Evolutionary conservation across 2,113 vertebrate species (phyloP), one percentile per base, ranked within the genome.

Genomic region (Notarius lentiginosus): DNA sequence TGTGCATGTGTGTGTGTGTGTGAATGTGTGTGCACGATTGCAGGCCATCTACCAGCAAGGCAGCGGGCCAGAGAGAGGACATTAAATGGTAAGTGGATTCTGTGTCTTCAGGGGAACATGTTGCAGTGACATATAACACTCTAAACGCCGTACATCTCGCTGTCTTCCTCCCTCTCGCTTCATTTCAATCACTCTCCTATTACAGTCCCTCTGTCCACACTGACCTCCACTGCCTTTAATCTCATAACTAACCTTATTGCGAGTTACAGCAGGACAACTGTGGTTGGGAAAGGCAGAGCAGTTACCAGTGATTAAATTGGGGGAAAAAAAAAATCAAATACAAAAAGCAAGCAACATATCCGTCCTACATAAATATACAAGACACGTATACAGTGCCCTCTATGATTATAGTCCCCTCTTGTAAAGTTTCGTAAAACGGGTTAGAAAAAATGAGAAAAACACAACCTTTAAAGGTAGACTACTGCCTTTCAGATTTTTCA

Each of bases 31-130:
- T 20, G 30, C 79, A 80, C 76, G 68, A 89, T 85, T 66, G 82
- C 49, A 55, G 70, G 61, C 20, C 63, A 84, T 81, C 76, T 82
- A 82, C 58, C 79, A 63, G 41, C 51, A 41, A 24, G 66, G 72
- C n/a, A 55, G 76, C 79, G 47, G 63, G 51, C 53, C 66, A 77
- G 60, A 63, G 41, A 85, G 22, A 82, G 89, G 86, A 86, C 84
- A 89, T 88, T 89, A 88, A 14, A 87, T 90, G 79, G 87, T 90
- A 88, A 88, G 85, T 90, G 84, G 87, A 85, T 89, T 91, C 81
- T 53, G 66, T 88, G 81, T 89, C 83, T 86, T 84, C 56, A 73
- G 82, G 83, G 87, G 76, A 84, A 86, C 83, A 77, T 87, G 86
- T 91, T 85, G 49, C 56, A 68, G 61, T 82, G 82, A 87, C 82